Conservation (phyloP, 2,888 invertebrate genomes). For the Dichetophora obliterata region DNA sequence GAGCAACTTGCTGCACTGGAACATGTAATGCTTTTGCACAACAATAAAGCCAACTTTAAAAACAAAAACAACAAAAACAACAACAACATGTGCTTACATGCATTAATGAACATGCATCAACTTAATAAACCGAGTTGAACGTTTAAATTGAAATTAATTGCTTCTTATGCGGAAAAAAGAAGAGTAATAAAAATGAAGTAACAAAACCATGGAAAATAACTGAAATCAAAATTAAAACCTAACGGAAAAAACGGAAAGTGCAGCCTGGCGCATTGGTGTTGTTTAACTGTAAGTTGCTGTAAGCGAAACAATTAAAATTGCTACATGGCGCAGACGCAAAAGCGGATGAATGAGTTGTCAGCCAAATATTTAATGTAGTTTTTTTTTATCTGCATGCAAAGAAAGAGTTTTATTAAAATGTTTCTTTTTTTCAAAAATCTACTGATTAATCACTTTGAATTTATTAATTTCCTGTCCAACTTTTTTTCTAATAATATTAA, state of each 20-base stretch:
- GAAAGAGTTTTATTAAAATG: no score
- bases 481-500: no score
- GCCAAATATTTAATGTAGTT: no score
- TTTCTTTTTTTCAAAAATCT: no score
- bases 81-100: background rate
- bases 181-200: background rate
- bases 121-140: conserved; percentile 9
- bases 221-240: background rate
- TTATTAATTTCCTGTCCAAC: no score
- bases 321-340: background rate
- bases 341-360: background rate
- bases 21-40: conserved; percentile 8
- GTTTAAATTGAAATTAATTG: conserved; percentile 31
- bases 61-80: background rate
- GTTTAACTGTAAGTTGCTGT: background rate
- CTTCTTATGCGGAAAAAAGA: conserved; percentile 1
- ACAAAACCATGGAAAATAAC: background rate
- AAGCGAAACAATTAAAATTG: background rate
- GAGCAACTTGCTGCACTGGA: background rate
- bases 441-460: no score
- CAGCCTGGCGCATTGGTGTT: background rate
- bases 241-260: conserved; percentile 5
- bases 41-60: no score
- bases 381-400: no score
- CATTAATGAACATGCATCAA: conserved; percentile 22